These are phyloP conservation scores for Anagrus nilaparvatae DNA, from an alignment of 1,140 invertebrate species.

Conservation along the genomic window DNA sequence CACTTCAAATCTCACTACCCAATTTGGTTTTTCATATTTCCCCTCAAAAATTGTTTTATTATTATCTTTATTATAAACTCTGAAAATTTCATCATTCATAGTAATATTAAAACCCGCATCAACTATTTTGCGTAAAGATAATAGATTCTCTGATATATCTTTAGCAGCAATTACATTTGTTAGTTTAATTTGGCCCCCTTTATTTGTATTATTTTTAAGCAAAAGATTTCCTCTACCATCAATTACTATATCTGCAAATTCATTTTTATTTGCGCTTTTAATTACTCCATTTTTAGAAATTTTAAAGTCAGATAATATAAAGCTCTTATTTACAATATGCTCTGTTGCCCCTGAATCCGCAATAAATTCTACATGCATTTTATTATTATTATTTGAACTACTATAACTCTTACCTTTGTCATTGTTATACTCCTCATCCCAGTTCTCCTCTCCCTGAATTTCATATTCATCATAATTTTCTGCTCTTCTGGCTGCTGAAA, in stretches of 20 bases:
- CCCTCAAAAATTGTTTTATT: slow-evolving; percentile 15
- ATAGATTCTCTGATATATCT: slow-evolving; percentile 18
- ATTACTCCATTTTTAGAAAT: slow-evolving; percentile 10
- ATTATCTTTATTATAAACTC: slow-evolving; percentile 14
- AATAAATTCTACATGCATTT: slow-evolving; percentile 13
- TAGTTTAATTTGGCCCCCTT: slow-evolving; percentile 14
- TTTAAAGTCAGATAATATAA: slow-evolving; percentile 15
- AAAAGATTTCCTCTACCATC: slow-evolving; percentile 19
- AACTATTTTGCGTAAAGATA: slow-evolving; percentile 15
- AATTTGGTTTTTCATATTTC: slow-evolving; percentile 16
- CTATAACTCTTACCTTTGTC: too few relatives aligned
- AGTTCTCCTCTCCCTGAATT: too few relatives aligned
- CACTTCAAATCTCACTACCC: slow-evolving; percentile 16
- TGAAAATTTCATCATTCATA: slow-evolving; percentile 14
- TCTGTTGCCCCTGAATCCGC: slow-evolving; percentile 14
- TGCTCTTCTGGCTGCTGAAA: too few relatives aligned
- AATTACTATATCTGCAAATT: slow-evolving; percentile 15
- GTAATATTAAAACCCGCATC: slow-evolving; percentile 17
- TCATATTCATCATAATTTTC: too few relatives aligned
- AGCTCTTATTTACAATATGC: slow-evolving; percentile 15
- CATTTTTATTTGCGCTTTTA: slow-evolving; percentile 18
- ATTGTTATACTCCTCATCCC: too few relatives aligned
- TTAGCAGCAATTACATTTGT: slow-evolving; percentile 17
- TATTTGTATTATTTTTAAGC: slow-evolving; percentile 8
- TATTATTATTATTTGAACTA: too few relatives aligned